Evolutionary conservation across 1,140 invertebrate species (phyloP).

Genomic region (Pygmarrhopalites habei): DNA sequence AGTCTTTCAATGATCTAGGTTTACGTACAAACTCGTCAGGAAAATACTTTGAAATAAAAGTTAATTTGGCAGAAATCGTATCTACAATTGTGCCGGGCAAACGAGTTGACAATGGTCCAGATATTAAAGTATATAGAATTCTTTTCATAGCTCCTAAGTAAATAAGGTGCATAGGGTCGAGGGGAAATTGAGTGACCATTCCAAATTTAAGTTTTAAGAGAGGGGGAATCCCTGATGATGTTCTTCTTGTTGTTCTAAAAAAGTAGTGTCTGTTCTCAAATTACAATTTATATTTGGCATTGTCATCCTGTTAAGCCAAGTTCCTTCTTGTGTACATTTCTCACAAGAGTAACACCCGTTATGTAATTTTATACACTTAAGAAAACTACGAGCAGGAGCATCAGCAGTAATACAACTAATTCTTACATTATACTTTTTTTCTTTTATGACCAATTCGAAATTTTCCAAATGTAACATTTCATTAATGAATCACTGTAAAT

Average conservation of each 20-base stretch:
- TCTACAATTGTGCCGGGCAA: not conserved
- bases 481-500: constrained; percentile 3
- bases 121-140: constrained; percentile 12
- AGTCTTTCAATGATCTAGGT: constrained; percentile 6
- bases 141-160: constrained; percentile 20
- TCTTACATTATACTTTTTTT: constrained; percentile 15
- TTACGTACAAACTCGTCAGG: constrained; percentile 28
- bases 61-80: constrained; percentile 1
- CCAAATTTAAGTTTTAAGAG: constrained; percentile 13
- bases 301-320: not conserved
- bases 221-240: constrained; percentile 18
- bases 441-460: not conserved
- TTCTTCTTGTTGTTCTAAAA: constrained; percentile 3
- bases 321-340: constrained; percentile 19
- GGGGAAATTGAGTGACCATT: constrained; percentile 10
- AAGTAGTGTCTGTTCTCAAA: constrained; percentile 17
- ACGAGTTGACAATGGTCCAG: not conserved
- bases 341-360: constrained; percentile 24
- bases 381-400: constrained; percentile 20
- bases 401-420: constrained; percentile 23
- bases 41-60: not conserved
- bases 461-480: not conserved
- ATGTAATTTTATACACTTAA: constrained; percentile 20
- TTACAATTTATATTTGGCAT: not conserved
- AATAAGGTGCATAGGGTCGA: constrained; percentile 24